These are phyloP conservation scores for cat (Felis catus) DNA, from an alignment of 2,113 vertebrate genomes.

Conservation along the genomic window DNA sequence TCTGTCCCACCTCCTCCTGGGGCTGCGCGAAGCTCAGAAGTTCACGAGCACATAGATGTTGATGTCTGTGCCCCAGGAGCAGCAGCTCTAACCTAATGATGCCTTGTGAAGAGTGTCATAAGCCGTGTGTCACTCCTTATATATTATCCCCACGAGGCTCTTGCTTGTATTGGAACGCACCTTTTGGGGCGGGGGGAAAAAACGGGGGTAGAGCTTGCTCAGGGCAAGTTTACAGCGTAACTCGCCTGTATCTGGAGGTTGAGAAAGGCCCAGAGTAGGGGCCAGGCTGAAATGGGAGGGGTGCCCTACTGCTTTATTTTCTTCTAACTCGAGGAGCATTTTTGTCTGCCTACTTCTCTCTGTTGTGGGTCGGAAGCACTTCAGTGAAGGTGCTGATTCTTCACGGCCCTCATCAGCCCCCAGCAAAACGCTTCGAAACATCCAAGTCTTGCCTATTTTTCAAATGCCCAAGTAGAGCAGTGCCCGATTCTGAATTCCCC, in stretches of 20 bases:
- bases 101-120: neutral
- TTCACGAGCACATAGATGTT: fast-evolving
- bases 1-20: fast-evolving
- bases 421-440: neutral
- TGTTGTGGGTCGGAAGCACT: neutral
- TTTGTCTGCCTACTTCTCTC: neutral
- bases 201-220: neutral
- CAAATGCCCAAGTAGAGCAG: neutral
- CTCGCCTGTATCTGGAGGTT: neutral
- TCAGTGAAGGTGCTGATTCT: neutral
- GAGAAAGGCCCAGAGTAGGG: neutral
- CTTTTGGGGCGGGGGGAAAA: fast-evolving
- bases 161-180: neutral
- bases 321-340: too few species aligned
- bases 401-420: neutral
- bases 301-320: neutral
- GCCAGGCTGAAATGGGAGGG: neutral
- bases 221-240: neutral
- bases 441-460: neutral
- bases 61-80: neutral
- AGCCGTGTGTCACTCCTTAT: neutral
- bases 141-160: fast-evolving
- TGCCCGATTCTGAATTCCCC: too few species aligned
- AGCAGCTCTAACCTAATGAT: neutral
- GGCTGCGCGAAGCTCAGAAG: neutral